Base-by-base conservation (phyloP, 2,113 vertebrate genomes). In the Trematomus loennbergii region DNA sequence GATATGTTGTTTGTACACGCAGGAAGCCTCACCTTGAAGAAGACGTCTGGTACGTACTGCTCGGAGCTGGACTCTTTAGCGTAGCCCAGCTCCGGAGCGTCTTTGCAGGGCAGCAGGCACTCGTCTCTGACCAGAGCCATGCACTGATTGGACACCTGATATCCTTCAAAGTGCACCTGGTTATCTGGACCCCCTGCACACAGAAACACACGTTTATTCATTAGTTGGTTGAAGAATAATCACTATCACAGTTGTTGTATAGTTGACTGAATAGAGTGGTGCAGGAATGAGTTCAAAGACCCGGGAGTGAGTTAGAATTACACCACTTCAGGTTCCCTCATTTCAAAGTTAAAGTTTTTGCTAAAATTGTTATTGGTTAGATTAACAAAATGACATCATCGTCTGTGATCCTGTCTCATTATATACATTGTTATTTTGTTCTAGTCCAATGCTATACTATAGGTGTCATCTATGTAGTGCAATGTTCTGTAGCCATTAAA, bases 101-200 rank as follows among this genome's bases (percentile, higher is more conserved):
- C 98, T 79, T 96, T 96, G 94, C 98, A 99, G 1, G 98, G 98
- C 83, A 99, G 94, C 62, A 99, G 90, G 73, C 98, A 99, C 86
- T 99, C 98, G 2, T 99, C 98, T 0, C 97, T 92, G 33, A 99
- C 98, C 88, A 99, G 90, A 0, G 98, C 98, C 98, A 99, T 99
- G 96, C 98, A 99, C 95, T 99, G 98, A 70, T 99, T 99, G 0
- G 98, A 99, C 63, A 99, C 98, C 89, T 99, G 98, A 91, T 99
- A 99, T 0, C 98, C 97, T 78, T 99, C 98, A 53, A 99, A 99
- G 92, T 99, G 98, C 68, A 99, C 98, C 94, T 99, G 98, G 94
- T 99, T 99, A 92, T 99, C 98, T 0, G 98, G 98, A 75, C 98
- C 97, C 17, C 98, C 98, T 99, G 93, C 16, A 83, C 17, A 91